Conservation (phyloP, 2,797 vertebrate species). For the Diplodus sargus region DNA sequence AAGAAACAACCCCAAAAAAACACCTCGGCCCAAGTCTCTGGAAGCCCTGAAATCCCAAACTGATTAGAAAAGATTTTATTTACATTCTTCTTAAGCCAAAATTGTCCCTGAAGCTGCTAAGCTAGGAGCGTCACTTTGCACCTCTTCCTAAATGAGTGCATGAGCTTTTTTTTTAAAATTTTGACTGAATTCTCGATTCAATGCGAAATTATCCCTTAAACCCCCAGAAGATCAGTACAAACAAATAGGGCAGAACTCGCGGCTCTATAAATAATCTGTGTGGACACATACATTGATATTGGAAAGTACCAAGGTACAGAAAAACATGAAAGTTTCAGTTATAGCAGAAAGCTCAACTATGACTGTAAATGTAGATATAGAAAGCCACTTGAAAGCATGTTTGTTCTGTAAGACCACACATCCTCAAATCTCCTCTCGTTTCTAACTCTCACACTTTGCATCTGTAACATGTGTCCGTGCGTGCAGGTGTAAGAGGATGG, state of each 20-base stretch:
- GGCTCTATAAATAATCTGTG: neutral
- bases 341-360: conserved; percentile 1
- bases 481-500: conserved; percentile 94
- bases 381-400: neutral
- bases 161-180: neutral
- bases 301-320: neutral
- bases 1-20: too few species aligned
- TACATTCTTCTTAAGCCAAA: too few species aligned
- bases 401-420: neutral
- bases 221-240: neutral
- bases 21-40: too few species aligned
- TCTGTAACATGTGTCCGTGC: conserved; percentile 13
- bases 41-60: too few species aligned
- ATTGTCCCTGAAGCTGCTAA: too few species aligned
- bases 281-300: neutral
- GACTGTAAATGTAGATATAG: neutral
- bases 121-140: too few species aligned
- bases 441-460: neutral
- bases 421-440: neutral
- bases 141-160: too few species aligned
- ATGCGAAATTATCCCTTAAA: neutral
- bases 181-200: too few species aligned
- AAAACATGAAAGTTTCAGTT: conserved; percentile 15
- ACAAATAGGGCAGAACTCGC: neutral
- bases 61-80: too few species aligned